Evolutionary conservation across 2,888 invertebrate genomes (phyloP), one percentile per base, ranked within the genome.

Genomic region (Chorisops tibialis): DNA sequence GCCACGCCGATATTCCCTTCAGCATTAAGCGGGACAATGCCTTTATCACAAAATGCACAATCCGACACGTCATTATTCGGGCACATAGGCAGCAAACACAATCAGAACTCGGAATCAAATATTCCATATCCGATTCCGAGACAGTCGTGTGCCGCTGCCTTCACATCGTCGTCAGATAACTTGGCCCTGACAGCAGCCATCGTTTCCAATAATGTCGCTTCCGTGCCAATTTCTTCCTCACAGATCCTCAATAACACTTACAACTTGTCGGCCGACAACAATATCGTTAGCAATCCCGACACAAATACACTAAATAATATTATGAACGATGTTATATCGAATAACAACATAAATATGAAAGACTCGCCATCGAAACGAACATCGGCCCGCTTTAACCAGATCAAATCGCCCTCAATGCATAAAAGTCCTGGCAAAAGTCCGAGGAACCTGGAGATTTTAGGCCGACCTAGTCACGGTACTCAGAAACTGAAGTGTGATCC

Each of bases 91-190:
- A n/a, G n/a, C n/a, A 52, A 51, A 21, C 51, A 45, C 14, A 51
- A 58, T 22, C 61, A 61, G 12, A 2, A 16, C 5, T 21, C 45
- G 2, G 19, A 43, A 12, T 18, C 59, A 6, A n/a, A n/a, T n/a
- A n/a, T n/a, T n/a, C n/a, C 41, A 5, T 62, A 64, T 60, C 52
- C 65, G 19, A 48, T 62, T 19, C 41, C 61, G 39, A 38, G 59
- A 22, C 65, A 65, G 47, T 37, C 68, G 37, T 64, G 65, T 59
- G 84, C 84, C 5, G 90, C 91, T 5, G 87, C 91, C 2, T 92
- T 91, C 72, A 90, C 91, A 1, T 87, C 90, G 6, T 89, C 90
- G 0, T 87, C 89, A 62, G 90, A 90, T 73, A 91, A 91, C 71
- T 85, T 91, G 80, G 89, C 89, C 1, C 77, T 91, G 11, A 91